phyloP scores from a whole-genome alignment of 2,888 invertebrate species.

The Strigamia maritima region DNA sequence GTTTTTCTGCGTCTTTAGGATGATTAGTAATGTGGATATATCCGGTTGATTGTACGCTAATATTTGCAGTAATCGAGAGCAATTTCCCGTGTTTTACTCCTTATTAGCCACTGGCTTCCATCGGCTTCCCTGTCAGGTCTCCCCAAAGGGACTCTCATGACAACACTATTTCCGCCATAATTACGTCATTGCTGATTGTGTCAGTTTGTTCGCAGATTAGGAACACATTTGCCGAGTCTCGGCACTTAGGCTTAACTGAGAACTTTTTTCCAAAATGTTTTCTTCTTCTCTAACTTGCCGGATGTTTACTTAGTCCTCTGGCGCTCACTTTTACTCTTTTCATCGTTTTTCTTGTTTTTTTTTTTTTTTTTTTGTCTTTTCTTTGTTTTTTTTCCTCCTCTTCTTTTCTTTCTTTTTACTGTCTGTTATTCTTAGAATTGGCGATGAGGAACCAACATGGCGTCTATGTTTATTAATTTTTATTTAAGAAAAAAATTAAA shows the following conservation, averaged over 20 bases:
- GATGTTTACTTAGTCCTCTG: constrained; percentile 12
- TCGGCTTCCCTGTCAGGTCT: constrained; percentile 9
- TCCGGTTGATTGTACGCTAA: constrained; percentile 24
- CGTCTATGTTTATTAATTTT: neutral
- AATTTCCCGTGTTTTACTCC: constrained; percentile 21
- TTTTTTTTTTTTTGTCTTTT: too few species aligned
- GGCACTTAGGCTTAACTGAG: neutral
- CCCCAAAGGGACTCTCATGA: neutral
- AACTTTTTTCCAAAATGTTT: neutral
- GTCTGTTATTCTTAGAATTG: constrained; percentile 17
- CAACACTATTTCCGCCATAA: constrained; percentile 24
- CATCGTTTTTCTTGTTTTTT: neutral
- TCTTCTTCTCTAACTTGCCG: neutral
- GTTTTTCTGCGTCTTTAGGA: neutral
- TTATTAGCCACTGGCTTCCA: neutral
- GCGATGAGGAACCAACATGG: constrained; percentile 8
- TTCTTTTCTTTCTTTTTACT: neutral
- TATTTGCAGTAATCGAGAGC: constrained; percentile 6
- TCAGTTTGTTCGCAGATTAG: constrained; percentile 25
- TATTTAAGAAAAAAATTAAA: neutral
- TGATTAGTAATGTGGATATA: constrained; percentile 2
- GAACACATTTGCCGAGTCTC: constrained; percentile 7
- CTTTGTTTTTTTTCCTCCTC: too few species aligned
- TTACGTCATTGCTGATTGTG: constrained; percentile 24
- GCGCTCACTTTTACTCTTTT: constrained; percentile 3